A percentile compares a stretch with the other conserved stretches of the same genome.
These are phyloP conservation scores for Atethmia centrago DNA, from an alignment of 2,888 invertebrate genomes.

Conservation along the genomic window DNA sequence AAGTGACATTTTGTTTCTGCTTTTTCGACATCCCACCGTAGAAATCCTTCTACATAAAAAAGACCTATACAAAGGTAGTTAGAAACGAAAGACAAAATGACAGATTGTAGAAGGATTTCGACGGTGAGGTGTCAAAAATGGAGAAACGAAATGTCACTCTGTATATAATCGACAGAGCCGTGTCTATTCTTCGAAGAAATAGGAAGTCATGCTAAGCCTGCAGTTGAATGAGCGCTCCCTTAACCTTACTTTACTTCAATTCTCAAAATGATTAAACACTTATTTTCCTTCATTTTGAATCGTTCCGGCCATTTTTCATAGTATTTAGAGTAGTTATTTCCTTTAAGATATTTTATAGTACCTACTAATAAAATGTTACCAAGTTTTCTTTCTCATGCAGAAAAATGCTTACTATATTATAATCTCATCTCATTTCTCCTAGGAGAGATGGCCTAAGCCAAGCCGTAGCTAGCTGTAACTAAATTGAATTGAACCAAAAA, in stretches of 20 bases:
- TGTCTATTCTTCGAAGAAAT: no score
- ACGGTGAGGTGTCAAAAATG: no score
- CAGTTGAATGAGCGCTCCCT: background rate
- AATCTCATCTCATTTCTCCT: conserved; percentile 26
- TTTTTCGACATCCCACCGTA: no score
- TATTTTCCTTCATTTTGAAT: conserved; percentile 80
- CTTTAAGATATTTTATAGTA: conserved; percentile 54
- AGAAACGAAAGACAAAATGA: no score
- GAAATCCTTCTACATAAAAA: no score
- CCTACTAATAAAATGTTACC: conserved; percentile 1
- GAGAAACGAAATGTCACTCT: no score
- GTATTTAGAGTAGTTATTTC: conserved; percentile 78
- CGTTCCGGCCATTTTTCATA: conserved; percentile 89
- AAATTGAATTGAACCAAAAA: conserved; percentile 16
- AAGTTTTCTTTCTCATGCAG: conserved; percentile 11
- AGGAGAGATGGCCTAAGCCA: conserved; percentile 27
- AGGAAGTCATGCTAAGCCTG: no score
- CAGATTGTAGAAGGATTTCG: no score
- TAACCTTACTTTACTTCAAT: conserved; percentile 30
- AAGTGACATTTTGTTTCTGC: no score
- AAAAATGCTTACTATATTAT: conserved; percentile 10
- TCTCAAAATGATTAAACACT: conserved; percentile 50
- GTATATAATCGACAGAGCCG: no score
- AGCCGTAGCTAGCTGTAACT: conserved; percentile 41
- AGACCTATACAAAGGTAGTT: no score